Evolutionary conservation across 2,888 invertebrate genomes (phyloP).

Genomic region (Lacanobia oleracea): DNA sequence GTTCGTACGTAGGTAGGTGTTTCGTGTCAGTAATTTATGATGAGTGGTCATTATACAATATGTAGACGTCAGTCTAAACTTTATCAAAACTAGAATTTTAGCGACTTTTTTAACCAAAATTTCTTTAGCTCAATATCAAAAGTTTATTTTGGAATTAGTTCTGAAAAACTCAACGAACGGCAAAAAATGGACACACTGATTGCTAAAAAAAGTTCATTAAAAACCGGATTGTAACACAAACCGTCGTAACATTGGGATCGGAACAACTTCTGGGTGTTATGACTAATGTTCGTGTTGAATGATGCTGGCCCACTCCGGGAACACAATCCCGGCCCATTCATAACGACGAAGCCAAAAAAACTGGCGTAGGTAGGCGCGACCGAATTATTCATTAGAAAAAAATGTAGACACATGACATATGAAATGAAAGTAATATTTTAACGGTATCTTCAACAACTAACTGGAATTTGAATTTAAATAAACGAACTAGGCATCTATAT

Average conservation of each 20-base stretch:
- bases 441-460: conserved; percentile 50
- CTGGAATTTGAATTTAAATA: conserved; percentile 40
- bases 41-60: conserved; percentile 32
- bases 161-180: too few species aligned
- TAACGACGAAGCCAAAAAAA: conserved; percentile 51
- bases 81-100: not conserved
- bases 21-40: conserved; percentile 39
- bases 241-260: conserved; percentile 22
- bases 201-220: conserved; percentile 22
- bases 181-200: not conserved
- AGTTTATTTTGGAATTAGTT: not conserved
- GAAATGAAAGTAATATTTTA: conserved; percentile 57
- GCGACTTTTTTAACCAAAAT: not conserved
- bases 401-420: conserved; percentile 50
- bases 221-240: conserved; percentile 42
- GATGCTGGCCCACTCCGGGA: conserved; percentile 45
- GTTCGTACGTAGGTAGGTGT: conserved; percentile 19
- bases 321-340: conserved; percentile 64
- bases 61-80: not conserved
- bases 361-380: conserved; percentile 58
- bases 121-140: not conserved
- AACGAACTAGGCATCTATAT: conserved; percentile 3
- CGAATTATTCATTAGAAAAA: conserved; percentile 53
- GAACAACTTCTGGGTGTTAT: conserved; percentile 36
- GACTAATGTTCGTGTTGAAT: conserved; percentile 53